Percentiles rank a stretch among this genome's conserved stretches.
Conservation (phyloP, 2,797 vertebrate species). For the Megaceryle alcyon region DNA sequence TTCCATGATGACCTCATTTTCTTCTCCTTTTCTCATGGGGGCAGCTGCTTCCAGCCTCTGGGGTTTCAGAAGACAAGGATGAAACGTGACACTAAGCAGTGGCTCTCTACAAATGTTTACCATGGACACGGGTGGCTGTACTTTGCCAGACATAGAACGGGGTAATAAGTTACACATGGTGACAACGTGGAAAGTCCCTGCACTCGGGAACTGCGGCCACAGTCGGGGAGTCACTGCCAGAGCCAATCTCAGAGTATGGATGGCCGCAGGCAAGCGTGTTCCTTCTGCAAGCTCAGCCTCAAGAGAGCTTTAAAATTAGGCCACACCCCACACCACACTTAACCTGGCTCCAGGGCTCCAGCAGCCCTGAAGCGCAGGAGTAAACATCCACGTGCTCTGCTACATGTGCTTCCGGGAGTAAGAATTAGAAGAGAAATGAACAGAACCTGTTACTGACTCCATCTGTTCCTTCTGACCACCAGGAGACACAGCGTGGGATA, state of each 20-base stretch:
- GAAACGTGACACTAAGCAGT: neutral
- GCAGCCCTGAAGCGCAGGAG: neutral
- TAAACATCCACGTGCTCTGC: rapidly evolving
- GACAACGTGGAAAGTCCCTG: neutral
- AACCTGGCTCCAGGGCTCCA: neutral
- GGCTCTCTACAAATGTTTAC: neutral
- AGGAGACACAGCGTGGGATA: neutral
- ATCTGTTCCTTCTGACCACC: neutral
- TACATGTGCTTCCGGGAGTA: neutral
- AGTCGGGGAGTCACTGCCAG: neutral
- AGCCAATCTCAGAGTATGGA: rapidly evolving
- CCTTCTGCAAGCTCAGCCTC: neutral
- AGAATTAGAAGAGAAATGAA: neutral
- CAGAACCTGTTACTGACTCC: neutral
- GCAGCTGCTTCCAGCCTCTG: neutral
- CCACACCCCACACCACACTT: neutral
- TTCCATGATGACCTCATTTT: neutral
- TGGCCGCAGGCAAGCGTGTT: rapidly evolving
- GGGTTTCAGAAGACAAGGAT: neutral
- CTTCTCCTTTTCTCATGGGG: neutral
- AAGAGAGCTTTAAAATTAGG: neutral
- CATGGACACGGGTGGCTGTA: neutral
- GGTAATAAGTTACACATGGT: neutral
- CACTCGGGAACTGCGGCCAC: neutral
- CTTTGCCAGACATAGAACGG: neutral